Conservation (phyloP, 1,140 invertebrate genomes). For the Trichogramma pretiosum region DNA sequence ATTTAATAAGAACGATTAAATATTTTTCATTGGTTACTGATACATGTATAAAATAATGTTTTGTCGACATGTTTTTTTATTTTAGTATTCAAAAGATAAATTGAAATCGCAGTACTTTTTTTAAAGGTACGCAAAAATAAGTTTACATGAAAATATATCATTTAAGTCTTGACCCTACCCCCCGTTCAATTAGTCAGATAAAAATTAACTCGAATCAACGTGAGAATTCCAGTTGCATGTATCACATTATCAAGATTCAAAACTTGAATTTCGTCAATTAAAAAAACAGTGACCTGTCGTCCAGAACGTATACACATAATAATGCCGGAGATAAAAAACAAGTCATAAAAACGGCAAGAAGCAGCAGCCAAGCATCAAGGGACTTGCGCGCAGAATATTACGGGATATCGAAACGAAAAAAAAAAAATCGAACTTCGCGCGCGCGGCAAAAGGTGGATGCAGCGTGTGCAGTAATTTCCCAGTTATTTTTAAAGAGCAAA, state of each 20-base stretch:
- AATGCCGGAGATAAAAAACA: neutral
- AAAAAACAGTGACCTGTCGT: neutral
- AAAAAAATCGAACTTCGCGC: neutral
- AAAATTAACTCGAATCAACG: no score
- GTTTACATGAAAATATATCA: no score
- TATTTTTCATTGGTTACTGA: no score
- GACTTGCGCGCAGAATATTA: slow-evolving; percentile 8
- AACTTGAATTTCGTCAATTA: neutral
- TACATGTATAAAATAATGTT: no score
- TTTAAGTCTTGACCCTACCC: no score
- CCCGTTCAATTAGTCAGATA: no score
- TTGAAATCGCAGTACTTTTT: no score
- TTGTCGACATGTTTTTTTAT: no score
- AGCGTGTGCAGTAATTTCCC: slow-evolving; percentile 6
- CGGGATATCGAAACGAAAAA: slow-evolving; percentile 9
- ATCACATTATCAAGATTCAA: neutral
- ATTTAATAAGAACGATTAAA: no score
- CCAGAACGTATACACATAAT: no score
- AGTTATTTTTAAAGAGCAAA: slow-evolving; percentile 10
- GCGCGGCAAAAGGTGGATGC: neutral
- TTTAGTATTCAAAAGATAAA: no score
- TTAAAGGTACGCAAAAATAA: no score
- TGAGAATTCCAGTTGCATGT: neutral
- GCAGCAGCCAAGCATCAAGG: neutral
- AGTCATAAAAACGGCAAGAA: neutral